Evolutionary conservation across 2,113 vertebrate genomes (phyloP).

Genomic region (Archilochus colubris): DNA sequence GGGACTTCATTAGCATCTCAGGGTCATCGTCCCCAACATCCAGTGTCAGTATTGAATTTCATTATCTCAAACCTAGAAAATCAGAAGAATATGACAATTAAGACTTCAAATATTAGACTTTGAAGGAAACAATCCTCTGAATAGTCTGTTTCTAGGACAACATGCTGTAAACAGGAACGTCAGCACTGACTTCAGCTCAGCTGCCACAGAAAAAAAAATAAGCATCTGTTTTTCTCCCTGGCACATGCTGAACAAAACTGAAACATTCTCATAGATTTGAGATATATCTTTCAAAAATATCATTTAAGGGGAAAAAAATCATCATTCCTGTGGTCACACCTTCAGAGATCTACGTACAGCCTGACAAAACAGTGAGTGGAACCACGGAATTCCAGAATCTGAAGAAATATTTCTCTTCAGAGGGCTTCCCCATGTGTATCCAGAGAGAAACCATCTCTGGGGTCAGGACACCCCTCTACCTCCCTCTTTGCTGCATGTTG

Average conservation of each 20-base stretch:
- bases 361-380: not conserved
- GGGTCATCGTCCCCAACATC: not conserved
- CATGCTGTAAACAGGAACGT: not conserved
- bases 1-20: not conserved
- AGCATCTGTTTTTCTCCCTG: not conserved
- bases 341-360: not conserved
- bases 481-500: not conserved
- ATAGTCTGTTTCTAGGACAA: not conserved
- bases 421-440: not conserved
- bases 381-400: not conserved
- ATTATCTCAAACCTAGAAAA: not conserved
- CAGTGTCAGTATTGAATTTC: not conserved
- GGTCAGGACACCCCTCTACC: not conserved
- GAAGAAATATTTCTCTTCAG: not conserved
- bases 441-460: not conserved
- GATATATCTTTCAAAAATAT: not conserved
- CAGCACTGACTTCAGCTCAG: constrained; percentile 50
- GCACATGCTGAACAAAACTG: not conserved
- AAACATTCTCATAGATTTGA: not conserved
- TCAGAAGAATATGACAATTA: not conserved
- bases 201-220: not conserved
- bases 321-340: not conserved
- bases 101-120: not conserved
- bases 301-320: not conserved
- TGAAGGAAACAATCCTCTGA: not conserved